Evolutionary conservation across 2,888 invertebrate species (phyloP).

Genomic region (Aleiodes leptofemur): DNA sequence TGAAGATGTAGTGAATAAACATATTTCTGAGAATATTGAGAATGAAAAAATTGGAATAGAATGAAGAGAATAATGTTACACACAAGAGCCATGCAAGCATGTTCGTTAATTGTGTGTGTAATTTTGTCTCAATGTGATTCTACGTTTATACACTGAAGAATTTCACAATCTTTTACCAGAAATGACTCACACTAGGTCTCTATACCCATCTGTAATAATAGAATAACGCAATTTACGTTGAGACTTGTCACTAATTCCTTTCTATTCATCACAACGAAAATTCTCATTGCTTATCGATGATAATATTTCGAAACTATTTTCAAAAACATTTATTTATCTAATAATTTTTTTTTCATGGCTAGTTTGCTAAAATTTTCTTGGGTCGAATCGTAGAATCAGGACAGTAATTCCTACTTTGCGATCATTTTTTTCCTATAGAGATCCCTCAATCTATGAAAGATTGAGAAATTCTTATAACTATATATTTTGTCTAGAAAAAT

Average conservation of each 20-base stretch:
- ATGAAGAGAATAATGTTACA: neutral
- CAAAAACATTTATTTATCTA: too few species aligned
- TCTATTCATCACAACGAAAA: neutral
- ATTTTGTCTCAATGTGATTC: slow-evolving; percentile 34
- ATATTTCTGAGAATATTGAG: neutral
- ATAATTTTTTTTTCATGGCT: too few species aligned
- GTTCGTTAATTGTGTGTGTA: neutral
- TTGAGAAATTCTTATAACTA: too few species aligned
- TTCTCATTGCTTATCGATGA: neutral
- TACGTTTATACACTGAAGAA: neutral
- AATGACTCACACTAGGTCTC: slow-evolving; percentile 23
- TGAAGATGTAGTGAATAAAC: too few species aligned
- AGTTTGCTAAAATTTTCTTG: too few species aligned
- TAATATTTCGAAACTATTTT: neutral
- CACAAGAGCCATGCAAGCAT: slow-evolving; percentile 2
- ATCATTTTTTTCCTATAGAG: too few species aligned
- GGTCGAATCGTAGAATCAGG: too few species aligned
- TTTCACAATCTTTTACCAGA: slow-evolving; percentile 29
- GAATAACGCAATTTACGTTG: slow-evolving; percentile 29
- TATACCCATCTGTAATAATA: slow-evolving; percentile 29
- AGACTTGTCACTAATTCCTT: neutral
- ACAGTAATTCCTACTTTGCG: too few species aligned
- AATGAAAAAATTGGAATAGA: neutral
- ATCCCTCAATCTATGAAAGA: too few species aligned
- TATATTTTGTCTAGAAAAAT: too few species aligned